Conservation (phyloP, 2,113 vertebrate species). For the Eidolon helvum region DNA sequence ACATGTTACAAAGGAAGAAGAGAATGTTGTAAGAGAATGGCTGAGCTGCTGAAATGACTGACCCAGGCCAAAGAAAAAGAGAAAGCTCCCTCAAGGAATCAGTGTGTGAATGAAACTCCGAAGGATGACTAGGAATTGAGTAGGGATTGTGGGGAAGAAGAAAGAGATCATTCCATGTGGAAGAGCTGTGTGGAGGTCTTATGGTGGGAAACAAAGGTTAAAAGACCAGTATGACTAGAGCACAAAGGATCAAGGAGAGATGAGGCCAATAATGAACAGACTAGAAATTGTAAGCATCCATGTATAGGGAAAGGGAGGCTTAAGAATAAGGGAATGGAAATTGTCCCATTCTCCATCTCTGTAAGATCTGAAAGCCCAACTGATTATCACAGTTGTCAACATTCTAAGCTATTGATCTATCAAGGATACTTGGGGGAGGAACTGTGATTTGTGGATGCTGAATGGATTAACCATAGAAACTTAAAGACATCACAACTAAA, state of each 20-base stretch:
- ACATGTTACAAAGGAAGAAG: neutral
- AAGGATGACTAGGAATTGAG: neutral
- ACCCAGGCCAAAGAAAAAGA: neutral
- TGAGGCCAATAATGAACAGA: accelerated
- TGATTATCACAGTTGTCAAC: neutral
- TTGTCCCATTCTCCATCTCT: no score
- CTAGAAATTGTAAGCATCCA: neutral
- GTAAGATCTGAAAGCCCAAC: neutral
- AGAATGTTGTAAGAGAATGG: neutral
- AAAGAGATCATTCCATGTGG: neutral
- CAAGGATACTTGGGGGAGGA: neutral
- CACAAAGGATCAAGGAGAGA: neutral
- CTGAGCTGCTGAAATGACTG: neutral
- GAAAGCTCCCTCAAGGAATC: neutral
- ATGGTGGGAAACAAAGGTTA: neutral
- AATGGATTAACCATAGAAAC: slow-evolving; percentile 11
- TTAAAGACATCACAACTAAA: slow-evolving; percentile 28
- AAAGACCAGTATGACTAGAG: neutral
- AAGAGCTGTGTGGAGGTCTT: neutral
- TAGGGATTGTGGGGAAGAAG: neutral
- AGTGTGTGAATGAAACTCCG: neutral
- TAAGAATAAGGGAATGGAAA: neutral
- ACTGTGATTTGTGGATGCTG: neutral
- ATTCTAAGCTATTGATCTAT: slow-evolving; percentile 9
- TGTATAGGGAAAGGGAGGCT: neutral